Percentiles rank a stretch among this genome's conserved stretches.
phyloP scores from a whole-genome alignment of 1,140 invertebrate genomes.

The Penaeus indicus region DNA sequence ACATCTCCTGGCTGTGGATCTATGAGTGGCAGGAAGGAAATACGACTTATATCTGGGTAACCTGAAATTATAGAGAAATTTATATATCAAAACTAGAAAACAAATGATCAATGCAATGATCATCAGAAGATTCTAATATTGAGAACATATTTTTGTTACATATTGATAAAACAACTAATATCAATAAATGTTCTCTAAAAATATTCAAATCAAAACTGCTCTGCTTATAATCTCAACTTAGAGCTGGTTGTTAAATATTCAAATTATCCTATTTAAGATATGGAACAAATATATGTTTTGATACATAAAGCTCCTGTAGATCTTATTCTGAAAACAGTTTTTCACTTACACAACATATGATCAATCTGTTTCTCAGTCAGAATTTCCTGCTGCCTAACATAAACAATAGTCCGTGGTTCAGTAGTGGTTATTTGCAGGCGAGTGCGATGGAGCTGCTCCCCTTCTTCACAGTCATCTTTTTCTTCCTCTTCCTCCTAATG shows the following conservation, averaged over 20 bases:
- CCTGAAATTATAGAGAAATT: conserved; percentile 12
- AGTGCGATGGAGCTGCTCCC: conserved; percentile 5
- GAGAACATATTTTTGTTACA: no score
- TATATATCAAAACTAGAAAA: not conserved
- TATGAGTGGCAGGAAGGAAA: conserved; percentile 48
- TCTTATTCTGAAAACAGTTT: no score
- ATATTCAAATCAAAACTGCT: no score
- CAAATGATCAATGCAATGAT: no score
- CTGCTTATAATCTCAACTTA: no score
- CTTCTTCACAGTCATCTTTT: not conserved
- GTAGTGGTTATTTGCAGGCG: conserved; percentile 38
- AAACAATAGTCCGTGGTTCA: conserved; percentile 45
- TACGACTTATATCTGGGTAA: conserved; percentile 49
- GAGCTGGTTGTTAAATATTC: no score
- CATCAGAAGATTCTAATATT: no score
- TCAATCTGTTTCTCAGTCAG: conserved; percentile 50
- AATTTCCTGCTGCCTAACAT: conserved; percentile 35
- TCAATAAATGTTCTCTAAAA: no score
- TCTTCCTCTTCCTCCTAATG: conserved; percentile 29
- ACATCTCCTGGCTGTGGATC: conserved; percentile 44
- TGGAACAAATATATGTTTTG: no score
- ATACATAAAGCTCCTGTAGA: no score
- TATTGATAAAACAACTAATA: no score
- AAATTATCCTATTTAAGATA: no score
- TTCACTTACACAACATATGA: conserved; percentile 43